phyloP scores from a whole-genome alignment of 2,113 vertebrate genomes.

The Upupa epops region DNA sequence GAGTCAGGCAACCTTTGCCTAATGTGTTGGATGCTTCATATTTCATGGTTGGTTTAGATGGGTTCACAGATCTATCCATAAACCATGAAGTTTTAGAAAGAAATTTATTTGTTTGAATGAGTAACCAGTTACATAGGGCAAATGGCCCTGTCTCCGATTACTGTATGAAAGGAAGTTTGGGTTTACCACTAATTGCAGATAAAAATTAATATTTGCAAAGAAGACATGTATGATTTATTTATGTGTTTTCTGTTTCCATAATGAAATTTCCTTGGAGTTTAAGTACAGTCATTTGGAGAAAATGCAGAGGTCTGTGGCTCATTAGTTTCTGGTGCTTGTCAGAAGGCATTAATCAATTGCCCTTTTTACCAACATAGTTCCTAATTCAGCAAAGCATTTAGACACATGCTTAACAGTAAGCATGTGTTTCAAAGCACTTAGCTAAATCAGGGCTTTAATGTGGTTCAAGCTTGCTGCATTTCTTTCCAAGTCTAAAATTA shows the following conservation, averaged over 20 bases:
- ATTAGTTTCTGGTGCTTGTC: constrained; percentile 68
- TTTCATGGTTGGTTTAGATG: constrained; percentile 7
- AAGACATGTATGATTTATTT: constrained; percentile 53
- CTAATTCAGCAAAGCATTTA: constrained; percentile 57
- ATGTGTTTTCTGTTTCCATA: constrained; percentile 59
- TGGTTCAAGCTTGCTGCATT: neutral
- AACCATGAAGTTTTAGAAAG: neutral
- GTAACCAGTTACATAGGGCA: constrained; percentile 11
- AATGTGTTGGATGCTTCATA: neutral
- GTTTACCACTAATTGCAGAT: constrained; percentile 66
- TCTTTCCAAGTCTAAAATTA: constrained; percentile 16
- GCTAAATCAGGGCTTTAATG: constrained; percentile 30
- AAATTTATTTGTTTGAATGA: constrained; percentile 9
- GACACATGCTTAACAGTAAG: constrained; percentile 22
- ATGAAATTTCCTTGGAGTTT: constrained; percentile 57
- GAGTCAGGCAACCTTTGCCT: neutral
- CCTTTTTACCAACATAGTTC: constrained; percentile 32
- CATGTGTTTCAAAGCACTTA: constrained; percentile 44
- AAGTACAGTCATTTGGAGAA: constrained; percentile 38
- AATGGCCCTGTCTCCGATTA: constrained; percentile 27
- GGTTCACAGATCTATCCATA: neutral
- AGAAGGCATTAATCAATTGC: constrained; percentile 64
- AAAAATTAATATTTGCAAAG: constrained; percentile 59
- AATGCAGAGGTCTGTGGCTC: constrained; percentile 42
- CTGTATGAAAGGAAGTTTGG: constrained; percentile 41